Percentiles rank a stretch among this genome's conserved stretches.
Conservation (phyloP, 2,797 vertebrate genomes). For the Sebastolobus altivelis region DNA sequence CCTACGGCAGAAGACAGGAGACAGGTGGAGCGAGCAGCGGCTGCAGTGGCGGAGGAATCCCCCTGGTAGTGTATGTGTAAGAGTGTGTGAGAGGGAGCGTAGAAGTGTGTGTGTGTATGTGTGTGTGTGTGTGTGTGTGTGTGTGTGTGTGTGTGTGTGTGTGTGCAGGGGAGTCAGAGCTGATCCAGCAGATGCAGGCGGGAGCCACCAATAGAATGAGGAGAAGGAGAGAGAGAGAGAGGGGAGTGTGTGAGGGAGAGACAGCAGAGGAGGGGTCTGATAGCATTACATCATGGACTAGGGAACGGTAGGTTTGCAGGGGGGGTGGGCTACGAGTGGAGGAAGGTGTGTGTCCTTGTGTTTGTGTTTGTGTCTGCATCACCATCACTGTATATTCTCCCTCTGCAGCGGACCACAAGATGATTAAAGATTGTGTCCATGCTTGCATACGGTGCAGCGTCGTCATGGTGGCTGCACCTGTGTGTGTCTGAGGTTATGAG, state of each 20-base stretch:
- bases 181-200: constrained; percentile 83
- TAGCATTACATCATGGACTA: constrained; percentile 85
- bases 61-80: constrained; percentile 80
- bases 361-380: constrained; percentile 66
- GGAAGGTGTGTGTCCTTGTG: constrained; percentile 68
- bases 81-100: constrained; percentile 67
- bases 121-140: constrained; percentile 20
- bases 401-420: constrained; percentile 72
- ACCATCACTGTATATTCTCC: constrained; percentile 59
- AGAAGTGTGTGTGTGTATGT: constrained; percentile 28
- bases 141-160: constrained; percentile 31
- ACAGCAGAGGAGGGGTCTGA: constrained; percentile 79
- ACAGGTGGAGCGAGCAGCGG: constrained; percentile 70
- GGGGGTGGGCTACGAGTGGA: constrained; percentile 73
- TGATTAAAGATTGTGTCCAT: constrained; percentile 69
- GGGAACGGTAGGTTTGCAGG: constrained; percentile 77
- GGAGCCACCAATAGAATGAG: constrained; percentile 80
- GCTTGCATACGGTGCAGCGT: constrained; percentile 65
- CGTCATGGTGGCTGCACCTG: constrained; percentile 73
- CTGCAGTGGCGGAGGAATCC: constrained; percentile 80
- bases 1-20: constrained; percentile 49
- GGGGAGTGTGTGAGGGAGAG: constrained; percentile 70
- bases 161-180: constrained; percentile 68
- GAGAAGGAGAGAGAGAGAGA: constrained; percentile 56
- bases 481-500: constrained; percentile 21